A percentile compares a stretch with the other conserved stretches of the same genome.
These are phyloP conservation scores for Halesus radiatus DNA, from an alignment of 1,140 invertebrate species.

Conservation along the genomic window DNA sequence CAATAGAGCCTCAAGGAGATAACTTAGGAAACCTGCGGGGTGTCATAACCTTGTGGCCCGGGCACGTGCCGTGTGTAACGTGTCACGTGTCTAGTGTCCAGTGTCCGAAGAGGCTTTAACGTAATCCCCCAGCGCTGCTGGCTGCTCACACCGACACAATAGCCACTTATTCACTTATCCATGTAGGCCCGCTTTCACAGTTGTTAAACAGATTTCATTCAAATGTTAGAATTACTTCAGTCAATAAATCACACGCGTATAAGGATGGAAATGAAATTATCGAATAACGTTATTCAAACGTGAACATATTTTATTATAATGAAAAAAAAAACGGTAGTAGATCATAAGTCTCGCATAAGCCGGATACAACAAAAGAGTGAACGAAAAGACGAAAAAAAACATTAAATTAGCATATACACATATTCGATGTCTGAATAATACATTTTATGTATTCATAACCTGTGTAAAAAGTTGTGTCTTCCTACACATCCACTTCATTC, in stretches of 20 bases:
- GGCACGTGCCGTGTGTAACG: no score
- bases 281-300: constrained; percentile 4
- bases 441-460: constrained; percentile 39
- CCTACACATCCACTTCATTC: constrained; percentile 47
- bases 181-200: not conserved
- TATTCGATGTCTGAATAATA: constrained; percentile 32
- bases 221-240: not conserved
- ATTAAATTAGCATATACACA: constrained; percentile 38
- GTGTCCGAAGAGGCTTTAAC: no score
- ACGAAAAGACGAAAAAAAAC: constrained; percentile 16
- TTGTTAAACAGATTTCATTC: not conserved
- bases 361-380: constrained; percentile 37
- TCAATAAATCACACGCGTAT: not conserved
- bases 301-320: not conserved
- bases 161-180: no score
- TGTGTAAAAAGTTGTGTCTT: constrained; percentile 49
- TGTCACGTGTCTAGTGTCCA: no score
- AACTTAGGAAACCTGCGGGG: no score
- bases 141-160: no score
- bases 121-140: no score
- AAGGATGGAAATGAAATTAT: not conserved
- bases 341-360: constrained; percentile 40
- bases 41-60: no score
- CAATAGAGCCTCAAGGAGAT: no score
- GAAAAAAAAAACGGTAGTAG: constrained; percentile 30